phyloP scores from a whole-genome alignment of 64 coral and sea anemone species.

The Exaiptasia diaphana region DNA sequence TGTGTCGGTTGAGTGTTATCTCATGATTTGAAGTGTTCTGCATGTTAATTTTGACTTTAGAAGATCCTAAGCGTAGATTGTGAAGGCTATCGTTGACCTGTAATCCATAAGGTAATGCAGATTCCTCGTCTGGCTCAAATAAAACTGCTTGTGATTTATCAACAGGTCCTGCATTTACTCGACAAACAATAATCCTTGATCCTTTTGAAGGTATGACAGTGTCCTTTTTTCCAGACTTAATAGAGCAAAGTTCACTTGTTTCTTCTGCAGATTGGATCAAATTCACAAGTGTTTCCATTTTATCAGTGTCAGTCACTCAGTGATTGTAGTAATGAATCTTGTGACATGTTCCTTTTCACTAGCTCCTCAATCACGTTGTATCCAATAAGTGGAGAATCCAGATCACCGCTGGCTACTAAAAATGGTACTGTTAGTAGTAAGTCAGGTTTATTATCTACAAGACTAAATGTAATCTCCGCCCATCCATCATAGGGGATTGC shows the following conservation, averaged over 20 bases:
- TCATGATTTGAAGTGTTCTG: constrained; percentile 6
- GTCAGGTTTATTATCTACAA: not conserved
- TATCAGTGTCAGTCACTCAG: not conserved
- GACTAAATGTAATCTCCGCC: not conserved
- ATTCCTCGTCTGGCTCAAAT: too few relatives aligned
- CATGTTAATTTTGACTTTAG: not conserved
- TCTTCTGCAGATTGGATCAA: not conserved
- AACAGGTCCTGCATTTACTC: too few relatives aligned
- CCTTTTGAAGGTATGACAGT: too few relatives aligned
- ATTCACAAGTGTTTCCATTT: not conserved
- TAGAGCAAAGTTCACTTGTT: not conserved
- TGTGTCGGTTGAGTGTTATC: not conserved
- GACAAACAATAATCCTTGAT: too few relatives aligned
- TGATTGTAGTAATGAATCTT: not conserved
- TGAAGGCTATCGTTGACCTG: too few relatives aligned
- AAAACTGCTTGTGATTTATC: too few relatives aligned
- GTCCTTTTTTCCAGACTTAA: too few relatives aligned
- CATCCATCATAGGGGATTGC: constrained; percentile 31
- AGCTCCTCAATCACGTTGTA: constrained; percentile 45
- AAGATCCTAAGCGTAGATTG: not conserved
- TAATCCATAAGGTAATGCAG: not conserved
- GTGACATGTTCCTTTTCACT: not conserved
- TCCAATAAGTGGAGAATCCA: constrained; percentile 16
- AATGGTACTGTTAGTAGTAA: constrained; percentile 6
- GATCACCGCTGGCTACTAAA: not conserved